Percentiles rank a stretch among this genome's conserved stretches.
These are phyloP conservation scores for Bolinopsis microptera DNA, from an alignment of 37 sponge, comb jelly and placozoan species.

Conservation along the genomic window DNA sequence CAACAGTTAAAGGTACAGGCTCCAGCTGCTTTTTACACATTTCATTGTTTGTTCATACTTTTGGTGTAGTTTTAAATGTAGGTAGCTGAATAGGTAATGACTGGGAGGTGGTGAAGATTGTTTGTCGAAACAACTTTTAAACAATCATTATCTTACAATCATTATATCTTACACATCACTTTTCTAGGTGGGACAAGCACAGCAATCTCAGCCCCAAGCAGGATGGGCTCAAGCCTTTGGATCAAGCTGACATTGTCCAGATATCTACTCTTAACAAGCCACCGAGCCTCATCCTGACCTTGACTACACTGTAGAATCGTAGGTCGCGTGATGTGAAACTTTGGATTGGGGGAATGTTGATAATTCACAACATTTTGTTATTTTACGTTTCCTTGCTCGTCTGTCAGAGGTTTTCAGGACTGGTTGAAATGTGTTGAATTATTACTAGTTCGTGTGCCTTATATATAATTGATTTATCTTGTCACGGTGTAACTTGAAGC, in stretches of 20 bases:
- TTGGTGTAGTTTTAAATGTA: too few relatives aligned
- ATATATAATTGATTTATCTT: too few relatives aligned
- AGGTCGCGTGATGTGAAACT: background rate
- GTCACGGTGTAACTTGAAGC: too few relatives aligned
- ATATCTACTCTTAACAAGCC: background rate
- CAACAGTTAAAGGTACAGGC: conserved; percentile 35
- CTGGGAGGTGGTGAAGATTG: too few relatives aligned
- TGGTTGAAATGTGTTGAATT: background rate
- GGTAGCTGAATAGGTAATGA: too few relatives aligned
- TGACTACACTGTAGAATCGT: too few relatives aligned
- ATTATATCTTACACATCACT: too few relatives aligned
- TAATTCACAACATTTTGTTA: background rate
- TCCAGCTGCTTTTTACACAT: too few relatives aligned
- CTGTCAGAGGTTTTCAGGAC: background rate
- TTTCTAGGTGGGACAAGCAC: conserved; percentile 54
- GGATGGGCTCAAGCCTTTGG: conserved; percentile 39
- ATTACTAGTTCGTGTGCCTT: background rate
- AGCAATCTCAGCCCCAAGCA: background rate
- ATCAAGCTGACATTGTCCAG: background rate
- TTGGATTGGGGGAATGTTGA: too few relatives aligned
- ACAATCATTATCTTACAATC: too few relatives aligned
- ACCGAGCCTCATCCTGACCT: too few relatives aligned
- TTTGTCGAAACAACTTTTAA: too few relatives aligned
- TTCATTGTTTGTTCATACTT: background rate
- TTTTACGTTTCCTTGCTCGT: background rate